These are phyloP conservation scores for Corythornis leucogaster DNA, from an alignment of 2,797 vertebrate genomes.

Conservation along the genomic window DNA sequence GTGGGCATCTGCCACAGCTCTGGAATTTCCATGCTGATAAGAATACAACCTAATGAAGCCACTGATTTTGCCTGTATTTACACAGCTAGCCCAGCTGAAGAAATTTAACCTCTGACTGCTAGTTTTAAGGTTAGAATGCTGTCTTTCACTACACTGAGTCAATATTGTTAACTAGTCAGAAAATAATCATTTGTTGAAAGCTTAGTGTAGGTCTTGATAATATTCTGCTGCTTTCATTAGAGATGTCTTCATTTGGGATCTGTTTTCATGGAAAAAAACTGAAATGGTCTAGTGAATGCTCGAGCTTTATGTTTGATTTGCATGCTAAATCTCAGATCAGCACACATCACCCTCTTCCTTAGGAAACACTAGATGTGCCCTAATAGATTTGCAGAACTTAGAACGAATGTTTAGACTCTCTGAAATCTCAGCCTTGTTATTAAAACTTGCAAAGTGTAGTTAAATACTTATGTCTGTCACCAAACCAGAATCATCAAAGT, in stretches of 20 bases:
- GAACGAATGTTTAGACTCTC: background rate
- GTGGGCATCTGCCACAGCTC: background rate
- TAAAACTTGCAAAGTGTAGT: background rate
- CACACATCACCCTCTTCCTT: background rate
- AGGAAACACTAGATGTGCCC: background rate
- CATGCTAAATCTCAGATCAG: background rate
- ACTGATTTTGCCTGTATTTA: background rate
- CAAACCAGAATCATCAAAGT: constrained; percentile 2
- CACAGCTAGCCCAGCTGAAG: background rate
- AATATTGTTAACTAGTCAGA: background rate
- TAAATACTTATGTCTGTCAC: constrained; percentile 21
- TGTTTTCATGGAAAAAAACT: background rate
- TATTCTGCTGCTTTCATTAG: background rate
- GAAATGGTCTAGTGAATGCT: background rate
- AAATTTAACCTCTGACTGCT: background rate
- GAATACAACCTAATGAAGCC: background rate
- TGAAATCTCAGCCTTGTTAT: background rate
- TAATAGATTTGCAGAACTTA: background rate
- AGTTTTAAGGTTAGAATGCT: background rate
- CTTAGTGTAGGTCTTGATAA: background rate
- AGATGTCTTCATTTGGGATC: background rate
- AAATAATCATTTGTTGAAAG: background rate
- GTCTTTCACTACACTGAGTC: background rate
- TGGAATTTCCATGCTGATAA: background rate
- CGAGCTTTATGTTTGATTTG: background rate